Percentiles rank a stretch among this genome's conserved stretches.
These are phyloP conservation scores for Zelleria hepariella DNA, from an alignment of 2,888 invertebrate species.

Conservation along the genomic window DNA sequence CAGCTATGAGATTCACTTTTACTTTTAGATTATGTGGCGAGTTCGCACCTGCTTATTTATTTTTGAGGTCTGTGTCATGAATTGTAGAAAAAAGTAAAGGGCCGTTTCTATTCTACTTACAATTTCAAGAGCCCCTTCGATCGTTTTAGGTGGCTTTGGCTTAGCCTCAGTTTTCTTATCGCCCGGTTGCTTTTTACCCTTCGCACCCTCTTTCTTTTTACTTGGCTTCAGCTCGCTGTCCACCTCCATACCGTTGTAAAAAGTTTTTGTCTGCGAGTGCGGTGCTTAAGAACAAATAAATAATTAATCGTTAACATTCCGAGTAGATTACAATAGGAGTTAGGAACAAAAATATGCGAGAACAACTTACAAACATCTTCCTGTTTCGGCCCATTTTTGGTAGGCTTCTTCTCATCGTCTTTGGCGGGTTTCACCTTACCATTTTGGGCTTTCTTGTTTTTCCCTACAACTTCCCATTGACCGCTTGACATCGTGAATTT, in stretches of 20 bases:
- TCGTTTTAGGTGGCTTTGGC: conserved; percentile 75
- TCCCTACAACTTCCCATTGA: conserved; percentile 81
- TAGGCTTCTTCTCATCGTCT: conserved; percentile 75
- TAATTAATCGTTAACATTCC: neutral
- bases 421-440: conserved; percentile 55
- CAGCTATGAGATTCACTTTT: no score
- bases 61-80: no score
- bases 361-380: conserved; percentile 82
- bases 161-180: conserved; percentile 71
- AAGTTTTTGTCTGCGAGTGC: conserved; percentile 76
- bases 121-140: conserved; percentile 74
- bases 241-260: conserved; percentile 75
- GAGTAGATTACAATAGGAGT: neutral
- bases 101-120: conserved; percentile 60
- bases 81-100: no score
- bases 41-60: no score
- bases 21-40: no score
- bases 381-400: conserved; percentile 77
- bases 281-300: conserved; percentile 68
- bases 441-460: conserved; percentile 74
- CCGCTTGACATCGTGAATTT: conserved; percentile 57
- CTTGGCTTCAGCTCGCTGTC: conserved; percentile 70
- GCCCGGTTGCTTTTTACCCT: conserved; percentile 46
- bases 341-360: neutral
- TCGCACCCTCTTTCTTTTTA: conserved; percentile 62